Conservation (phyloP, 2,888 invertebrate genomes). For the Venustoraphidia nigricollis region DNA sequence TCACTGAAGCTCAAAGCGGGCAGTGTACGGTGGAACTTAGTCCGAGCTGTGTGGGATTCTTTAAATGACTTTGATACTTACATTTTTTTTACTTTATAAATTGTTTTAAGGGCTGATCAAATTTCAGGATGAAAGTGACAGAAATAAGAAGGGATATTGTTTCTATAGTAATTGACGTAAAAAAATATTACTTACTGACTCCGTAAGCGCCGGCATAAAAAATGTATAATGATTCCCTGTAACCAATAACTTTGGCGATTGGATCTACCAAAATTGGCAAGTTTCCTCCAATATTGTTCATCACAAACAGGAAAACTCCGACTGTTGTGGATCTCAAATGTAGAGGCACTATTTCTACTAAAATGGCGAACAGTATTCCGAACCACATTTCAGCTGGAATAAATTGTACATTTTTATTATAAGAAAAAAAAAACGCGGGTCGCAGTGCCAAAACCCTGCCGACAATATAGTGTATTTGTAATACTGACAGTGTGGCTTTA, state of each 20-base stretch:
- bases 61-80: too few relatives aligned
- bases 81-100: too few relatives aligned
- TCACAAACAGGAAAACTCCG: constrained; percentile 77
- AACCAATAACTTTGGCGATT: constrained; percentile 64
- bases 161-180: not conserved
- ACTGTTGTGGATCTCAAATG: constrained; percentile 71
- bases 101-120: too few relatives aligned
- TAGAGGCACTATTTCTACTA: constrained; percentile 76
- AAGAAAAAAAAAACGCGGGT: too few relatives aligned
- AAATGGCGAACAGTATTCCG: constrained; percentile 78
- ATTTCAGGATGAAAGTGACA: not conserved
- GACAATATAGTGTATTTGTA: too few relatives aligned
- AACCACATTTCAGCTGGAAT: constrained; percentile 85
- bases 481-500: too few relatives aligned
- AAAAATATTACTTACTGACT: constrained; percentile 52
- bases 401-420: not conserved
- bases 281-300: constrained; percentile 87
- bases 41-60: too few relatives aligned
- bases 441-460: too few relatives aligned
- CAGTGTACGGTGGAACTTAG: too few relatives aligned
- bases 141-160: not conserved
- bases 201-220: constrained; percentile 81
- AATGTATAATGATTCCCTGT: constrained; percentile 69
- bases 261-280: constrained; percentile 78
- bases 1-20: too few relatives aligned